Evolutionary conservation across 1,140 invertebrate species (phyloP).

Genomic region (Nephotettix cincticeps): DNA sequence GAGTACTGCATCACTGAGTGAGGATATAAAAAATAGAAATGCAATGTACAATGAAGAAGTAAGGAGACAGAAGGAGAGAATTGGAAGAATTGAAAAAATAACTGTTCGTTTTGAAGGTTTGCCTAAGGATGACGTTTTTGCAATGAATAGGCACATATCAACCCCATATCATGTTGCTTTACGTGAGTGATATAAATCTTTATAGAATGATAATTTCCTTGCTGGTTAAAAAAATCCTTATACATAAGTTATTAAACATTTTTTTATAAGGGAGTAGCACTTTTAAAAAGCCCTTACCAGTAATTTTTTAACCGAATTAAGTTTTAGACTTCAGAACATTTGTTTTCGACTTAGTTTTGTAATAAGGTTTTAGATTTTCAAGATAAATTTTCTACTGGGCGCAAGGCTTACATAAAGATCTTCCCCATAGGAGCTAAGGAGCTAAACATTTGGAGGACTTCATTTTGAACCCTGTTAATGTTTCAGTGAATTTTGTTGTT

Average conservation of each 20-base stretch:
- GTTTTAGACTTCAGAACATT: not conserved
- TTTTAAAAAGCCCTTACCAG: too few relatives aligned
- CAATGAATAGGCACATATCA: conserved; percentile 92
- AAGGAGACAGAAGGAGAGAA: conserved; percentile 62
- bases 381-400: too few relatives aligned
- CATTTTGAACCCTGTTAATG: too few relatives aligned
- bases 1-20: not conserved
- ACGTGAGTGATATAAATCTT: conserved; percentile 70
- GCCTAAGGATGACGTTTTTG: conserved; percentile 68
- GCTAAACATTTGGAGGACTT: too few relatives aligned
- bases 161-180: conserved; percentile 90
- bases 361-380: not conserved
- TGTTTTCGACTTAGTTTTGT: not conserved
- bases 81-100: conserved; percentile 91
- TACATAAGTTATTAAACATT: not conserved
- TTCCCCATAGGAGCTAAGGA: too few relatives aligned
- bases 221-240: not conserved
- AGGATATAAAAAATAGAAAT: conserved; percentile 45
- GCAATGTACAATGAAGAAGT: conserved; percentile 80
- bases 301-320: not conserved
- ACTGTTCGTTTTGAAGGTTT: conserved; percentile 75
- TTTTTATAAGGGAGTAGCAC: too few relatives aligned
- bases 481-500: too few relatives aligned
- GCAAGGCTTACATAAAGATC: too few relatives aligned
- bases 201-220: not conserved